These are phyloP conservation scores for Crotalus viridis DNA, from an alignment of 2,113 vertebrate genomes.

Conservation along the genomic window DNA sequence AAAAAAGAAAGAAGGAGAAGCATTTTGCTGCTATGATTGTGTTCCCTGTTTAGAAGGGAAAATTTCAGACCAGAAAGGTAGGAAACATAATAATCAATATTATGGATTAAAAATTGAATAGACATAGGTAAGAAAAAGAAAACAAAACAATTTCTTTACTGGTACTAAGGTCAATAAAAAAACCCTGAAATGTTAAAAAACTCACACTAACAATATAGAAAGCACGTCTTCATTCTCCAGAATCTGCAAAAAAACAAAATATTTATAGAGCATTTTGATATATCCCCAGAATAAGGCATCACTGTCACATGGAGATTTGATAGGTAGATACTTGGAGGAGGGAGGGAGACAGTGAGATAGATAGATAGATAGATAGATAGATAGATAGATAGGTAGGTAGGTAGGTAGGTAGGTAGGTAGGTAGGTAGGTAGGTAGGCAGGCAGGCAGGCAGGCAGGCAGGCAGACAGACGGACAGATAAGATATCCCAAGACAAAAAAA, in stretches of 20 bases:
- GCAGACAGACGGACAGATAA: background rate
- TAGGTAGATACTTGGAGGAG: background rate
- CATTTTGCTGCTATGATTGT: background rate
- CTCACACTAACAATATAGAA: background rate
- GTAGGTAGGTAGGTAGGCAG: too few relatives aligned
- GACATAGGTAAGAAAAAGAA: background rate
- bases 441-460: accelerated
- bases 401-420: background rate
- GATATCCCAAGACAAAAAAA: background rate
- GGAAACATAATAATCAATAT: background rate
- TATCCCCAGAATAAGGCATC: background rate
- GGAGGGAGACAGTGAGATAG: background rate
- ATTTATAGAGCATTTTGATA: background rate
- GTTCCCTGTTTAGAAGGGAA: background rate
- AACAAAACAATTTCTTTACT: background rate
- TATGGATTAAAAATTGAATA: background rate
- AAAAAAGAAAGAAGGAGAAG: background rate
- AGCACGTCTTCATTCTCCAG: background rate
- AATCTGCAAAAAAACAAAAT: background rate
- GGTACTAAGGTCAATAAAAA: background rate
- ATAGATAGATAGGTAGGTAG: too few relatives aligned
- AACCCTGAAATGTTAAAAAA: background rate
- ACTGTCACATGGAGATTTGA: background rate
- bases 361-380: too few relatives aligned
- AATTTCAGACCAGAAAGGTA: background rate